Base-by-base conservation (phyloP, 2,888 invertebrate species). In the Agrochola litura region DNA sequence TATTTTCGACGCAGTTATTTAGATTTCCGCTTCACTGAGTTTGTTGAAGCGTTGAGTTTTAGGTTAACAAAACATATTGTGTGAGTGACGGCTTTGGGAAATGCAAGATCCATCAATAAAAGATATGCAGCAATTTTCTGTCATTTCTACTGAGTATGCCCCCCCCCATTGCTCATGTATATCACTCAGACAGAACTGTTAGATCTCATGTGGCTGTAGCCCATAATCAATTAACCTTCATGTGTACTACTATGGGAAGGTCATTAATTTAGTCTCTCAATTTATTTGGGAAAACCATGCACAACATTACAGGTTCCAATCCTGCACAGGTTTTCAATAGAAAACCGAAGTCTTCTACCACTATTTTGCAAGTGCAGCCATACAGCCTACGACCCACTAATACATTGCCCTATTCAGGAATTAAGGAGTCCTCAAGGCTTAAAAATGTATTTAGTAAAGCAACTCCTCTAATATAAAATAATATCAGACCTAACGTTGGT, bases 1-100 rank as follows among this genome's bases (percentile, higher is more conserved):
- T 66, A 41, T 58, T 65, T 46, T 60, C n/a, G 3, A 43, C 60
- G 30, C 52, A 43, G n/a, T 77, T 54, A 46, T 77, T 68, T 54
- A 25, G n/a, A 46, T 54, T 46, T 67, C 1, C 19, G 30, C 14
- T 76, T 46, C 16, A 77, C 43, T 64, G 22, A 49, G 30, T 64
- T 46, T 75, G 49, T 49, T 49, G 25, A 41, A 58, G 41, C 22
- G 4, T 64, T 49, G 22, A 16, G 19, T 56, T 75, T 43, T 25
- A 30, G 68, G 10, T 46, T 25, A 64, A 64, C 2, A 74, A 46
- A 61, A 72, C 6, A 8, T 25, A 41, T 52, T 74, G 16, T 74
- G 41, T 52, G 25, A 60, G 56, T 16, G 12, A 52, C 60, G 25
- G 30, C 19, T 6, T 30, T 58, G n/a, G 58, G 37, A 2, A 4